A percentile compares a stretch with the other conserved stretches of the same genome.
Evolutionary conservation across 2,888 invertebrate genomes (phyloP).

Genomic region (Quadriops clusia): DNA sequence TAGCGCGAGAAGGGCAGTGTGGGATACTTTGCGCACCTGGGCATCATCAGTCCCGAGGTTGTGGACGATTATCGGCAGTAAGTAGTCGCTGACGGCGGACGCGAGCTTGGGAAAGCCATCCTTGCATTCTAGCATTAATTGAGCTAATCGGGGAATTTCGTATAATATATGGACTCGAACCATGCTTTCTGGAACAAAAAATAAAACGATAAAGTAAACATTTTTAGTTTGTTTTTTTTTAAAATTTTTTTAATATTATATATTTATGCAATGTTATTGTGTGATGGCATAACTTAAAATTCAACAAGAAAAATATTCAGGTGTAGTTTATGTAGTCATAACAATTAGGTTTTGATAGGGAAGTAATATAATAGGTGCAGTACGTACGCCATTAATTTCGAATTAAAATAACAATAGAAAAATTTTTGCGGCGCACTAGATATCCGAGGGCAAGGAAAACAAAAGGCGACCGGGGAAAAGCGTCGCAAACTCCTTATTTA

Average conservation of each 20-base stretch:
- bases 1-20: conserved; percentile 48
- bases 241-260: too few relatives aligned
- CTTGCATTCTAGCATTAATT: conserved; percentile 43
- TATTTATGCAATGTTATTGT: too few relatives aligned
- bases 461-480: conserved; percentile 5
- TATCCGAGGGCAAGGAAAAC: conserved; percentile 1
- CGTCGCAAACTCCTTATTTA: neutral
- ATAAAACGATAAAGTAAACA: conserved; percentile 10
- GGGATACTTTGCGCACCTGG: conserved; percentile 51
- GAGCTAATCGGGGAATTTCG: conserved; percentile 53
- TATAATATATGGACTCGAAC: conserved; percentile 53
- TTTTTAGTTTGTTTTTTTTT: neutral
- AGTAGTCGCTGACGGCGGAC: conserved; percentile 43
- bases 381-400: too few relatives aligned
- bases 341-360: too few relatives aligned
- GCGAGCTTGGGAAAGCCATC: conserved; percentile 37
- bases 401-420: too few relatives aligned
- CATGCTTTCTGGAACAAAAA: conserved; percentile 42
- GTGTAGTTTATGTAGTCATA: too few relatives aligned
- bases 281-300: neutral
- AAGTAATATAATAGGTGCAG: too few relatives aligned
- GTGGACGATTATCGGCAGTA: conserved; percentile 50
- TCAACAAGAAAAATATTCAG: conserved; percentile 5
- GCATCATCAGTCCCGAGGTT: conserved; percentile 49
- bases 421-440: too few relatives aligned